These are phyloP conservation scores for Dynastes hyllus DNA, from an alignment of 2,888 invertebrate species.

Conservation along the genomic window DNA sequence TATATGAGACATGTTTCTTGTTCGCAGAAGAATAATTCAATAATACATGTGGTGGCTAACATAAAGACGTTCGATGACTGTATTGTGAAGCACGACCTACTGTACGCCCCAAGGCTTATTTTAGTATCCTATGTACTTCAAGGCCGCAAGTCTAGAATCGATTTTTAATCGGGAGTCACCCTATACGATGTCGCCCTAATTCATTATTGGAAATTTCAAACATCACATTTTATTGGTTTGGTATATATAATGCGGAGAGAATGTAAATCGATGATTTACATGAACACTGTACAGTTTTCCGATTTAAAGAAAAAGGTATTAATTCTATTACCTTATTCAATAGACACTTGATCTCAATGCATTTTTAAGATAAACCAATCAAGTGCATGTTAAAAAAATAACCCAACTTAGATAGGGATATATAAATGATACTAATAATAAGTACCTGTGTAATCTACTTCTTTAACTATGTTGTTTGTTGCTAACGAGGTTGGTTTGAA, in stretches of 20 bases:
- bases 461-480: no score
- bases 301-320: no score
- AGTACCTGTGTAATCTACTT: no score
- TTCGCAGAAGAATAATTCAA: conserved; percentile 7
- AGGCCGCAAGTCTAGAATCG: conserved; percentile 32
- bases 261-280: no score
- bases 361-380: no score
- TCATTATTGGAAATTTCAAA: background rate
- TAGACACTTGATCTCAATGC: no score
- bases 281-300: no score
- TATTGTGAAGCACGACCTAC: conserved; percentile 14
- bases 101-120: conserved; percentile 19
- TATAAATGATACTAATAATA: no score
- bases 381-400: no score
- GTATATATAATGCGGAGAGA: background rate
- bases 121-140: conserved; percentile 30
- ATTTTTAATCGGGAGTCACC: conserved; percentile 36
- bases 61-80: conserved; percentile 26
- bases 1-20: background rate
- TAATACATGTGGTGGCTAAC: background rate
- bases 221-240: background rate
- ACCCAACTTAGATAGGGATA: no score
- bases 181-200: conserved; percentile 1
- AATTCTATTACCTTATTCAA: no score
- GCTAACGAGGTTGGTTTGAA: no score